Evolutionary conservation across 2,888 invertebrate species (phyloP).

Genomic region (Epinotia ramella): DNA sequence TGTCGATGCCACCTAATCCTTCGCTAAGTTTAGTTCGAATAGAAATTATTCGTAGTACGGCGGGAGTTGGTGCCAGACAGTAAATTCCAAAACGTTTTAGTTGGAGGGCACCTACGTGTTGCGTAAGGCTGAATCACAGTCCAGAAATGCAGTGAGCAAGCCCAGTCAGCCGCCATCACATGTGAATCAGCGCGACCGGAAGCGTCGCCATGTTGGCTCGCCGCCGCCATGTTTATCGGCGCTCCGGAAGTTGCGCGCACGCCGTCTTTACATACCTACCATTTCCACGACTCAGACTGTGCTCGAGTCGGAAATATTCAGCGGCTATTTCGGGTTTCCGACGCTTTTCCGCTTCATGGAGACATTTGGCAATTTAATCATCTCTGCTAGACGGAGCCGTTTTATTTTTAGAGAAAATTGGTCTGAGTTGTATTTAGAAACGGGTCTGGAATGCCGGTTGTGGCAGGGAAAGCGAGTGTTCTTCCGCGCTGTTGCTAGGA

Average conservation of each 20-base stretch:
- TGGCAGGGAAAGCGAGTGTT: constrained; percentile 38
- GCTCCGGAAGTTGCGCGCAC: constrained; percentile 84
- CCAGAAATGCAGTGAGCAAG: constrained; percentile 82
- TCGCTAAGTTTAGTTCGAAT: constrained; percentile 8
- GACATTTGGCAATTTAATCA: constrained; percentile 80
- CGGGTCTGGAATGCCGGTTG: constrained; percentile 44
- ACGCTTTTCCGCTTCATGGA: constrained; percentile 82
- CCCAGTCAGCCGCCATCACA: constrained; percentile 72
- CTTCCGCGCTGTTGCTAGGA: constrained; percentile 33
- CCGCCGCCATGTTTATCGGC: constrained; percentile 80
- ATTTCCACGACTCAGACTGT: constrained; percentile 76
- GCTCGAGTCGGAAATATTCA: constrained; percentile 81
- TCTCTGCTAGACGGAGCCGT: constrained; percentile 72
- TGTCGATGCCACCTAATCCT: not conserved
- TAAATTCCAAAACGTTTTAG: constrained; percentile 63
- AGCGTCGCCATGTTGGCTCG: constrained; percentile 83
- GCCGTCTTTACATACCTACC: constrained; percentile 74
- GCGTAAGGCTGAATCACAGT: constrained; percentile 81
- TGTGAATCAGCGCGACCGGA: constrained; percentile 83
- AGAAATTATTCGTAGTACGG: constrained; percentile 14
- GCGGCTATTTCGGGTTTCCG: constrained; percentile 75
- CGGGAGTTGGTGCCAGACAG: constrained; percentile 63
- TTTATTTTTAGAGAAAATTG: constrained; percentile 76
- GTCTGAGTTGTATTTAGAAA: constrained; percentile 49
- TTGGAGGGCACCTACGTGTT: constrained; percentile 70